phyloP scores from a whole-genome alignment of 2,113 vertebrate genomes.

The Petroica traversi region DNA sequence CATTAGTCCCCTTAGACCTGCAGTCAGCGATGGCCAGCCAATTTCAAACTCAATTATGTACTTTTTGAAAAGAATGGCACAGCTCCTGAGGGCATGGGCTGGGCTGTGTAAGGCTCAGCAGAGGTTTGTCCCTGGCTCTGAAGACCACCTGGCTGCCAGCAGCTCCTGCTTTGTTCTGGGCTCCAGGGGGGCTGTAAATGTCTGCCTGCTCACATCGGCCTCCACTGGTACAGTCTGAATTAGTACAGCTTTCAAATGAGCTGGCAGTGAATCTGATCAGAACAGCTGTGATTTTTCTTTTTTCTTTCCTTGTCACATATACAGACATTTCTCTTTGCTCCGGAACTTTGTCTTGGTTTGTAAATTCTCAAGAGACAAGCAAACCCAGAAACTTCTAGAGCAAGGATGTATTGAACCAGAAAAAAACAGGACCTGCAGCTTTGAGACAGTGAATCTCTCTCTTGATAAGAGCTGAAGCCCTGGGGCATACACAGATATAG shows the following conservation, averaged over 20 bases:
- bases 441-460: conserved; percentile 21
- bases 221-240: background rate
- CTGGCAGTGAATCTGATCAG: background rate
- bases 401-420: conserved; percentile 42
- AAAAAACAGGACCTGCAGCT: conserved; percentile 21
- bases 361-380: conserved; percentile 25
- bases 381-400: conserved; percentile 39
- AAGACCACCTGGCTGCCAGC: background rate
- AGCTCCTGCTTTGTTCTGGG: background rate
- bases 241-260: background rate
- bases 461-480: background rate
- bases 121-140: background rate
- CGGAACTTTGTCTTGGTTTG: background rate
- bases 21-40: background rate
- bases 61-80: background rate
- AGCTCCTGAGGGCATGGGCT: background rate
- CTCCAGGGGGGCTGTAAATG: background rate
- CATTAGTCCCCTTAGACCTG: background rate
- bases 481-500: background rate
- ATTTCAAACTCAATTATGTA: background rate
- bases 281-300: background rate
- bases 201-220: background rate
- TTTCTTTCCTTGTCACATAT: background rate
- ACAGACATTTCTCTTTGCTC: background rate
- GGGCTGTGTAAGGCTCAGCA: background rate